Percentiles rank a stretch among this genome's conserved stretches.
These are phyloP conservation scores for Campoletis sonorensis DNA, from an alignment of 1,140 invertebrate species.

Conservation along the genomic window DNA sequence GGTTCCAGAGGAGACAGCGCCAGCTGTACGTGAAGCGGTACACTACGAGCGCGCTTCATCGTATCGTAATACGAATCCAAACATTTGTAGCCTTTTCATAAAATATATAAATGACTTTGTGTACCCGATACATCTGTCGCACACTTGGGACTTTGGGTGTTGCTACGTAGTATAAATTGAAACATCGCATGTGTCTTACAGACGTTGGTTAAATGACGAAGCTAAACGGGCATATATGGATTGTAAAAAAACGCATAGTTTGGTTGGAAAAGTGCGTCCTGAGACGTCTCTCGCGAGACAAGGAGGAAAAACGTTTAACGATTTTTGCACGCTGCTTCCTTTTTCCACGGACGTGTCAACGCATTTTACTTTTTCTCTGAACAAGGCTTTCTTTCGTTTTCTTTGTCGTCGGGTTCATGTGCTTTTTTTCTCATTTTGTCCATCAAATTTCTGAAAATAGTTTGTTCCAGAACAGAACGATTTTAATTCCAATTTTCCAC, in stretches of 20 bases:
- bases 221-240: neutral
- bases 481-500: too few species aligned
- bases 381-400: neutral
- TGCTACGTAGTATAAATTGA: conserved; percentile 8
- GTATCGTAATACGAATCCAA: too few species aligned
- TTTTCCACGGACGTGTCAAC: neutral
- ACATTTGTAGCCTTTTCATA: conserved; percentile 9
- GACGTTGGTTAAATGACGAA: neutral
- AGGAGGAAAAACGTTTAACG: neutral
- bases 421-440: neutral
- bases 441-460: too few species aligned
- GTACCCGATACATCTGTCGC: neutral
- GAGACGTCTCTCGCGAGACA: too few species aligned
- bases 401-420: neutral
- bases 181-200: conserved; percentile 8
- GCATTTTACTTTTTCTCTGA: neutral
- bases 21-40: too few species aligned
- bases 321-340: conserved; percentile 1
- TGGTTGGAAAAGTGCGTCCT: neutral
- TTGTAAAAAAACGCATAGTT: neutral
- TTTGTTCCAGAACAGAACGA: too few species aligned
- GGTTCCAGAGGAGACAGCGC: too few species aligned
- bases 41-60: too few species aligned
- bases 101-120: neutral
- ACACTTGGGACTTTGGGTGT: neutral